Evolutionary conservation across 2,797 vertebrate species (phyloP).

Genomic region (Cyclopterus lumpus): DNA sequence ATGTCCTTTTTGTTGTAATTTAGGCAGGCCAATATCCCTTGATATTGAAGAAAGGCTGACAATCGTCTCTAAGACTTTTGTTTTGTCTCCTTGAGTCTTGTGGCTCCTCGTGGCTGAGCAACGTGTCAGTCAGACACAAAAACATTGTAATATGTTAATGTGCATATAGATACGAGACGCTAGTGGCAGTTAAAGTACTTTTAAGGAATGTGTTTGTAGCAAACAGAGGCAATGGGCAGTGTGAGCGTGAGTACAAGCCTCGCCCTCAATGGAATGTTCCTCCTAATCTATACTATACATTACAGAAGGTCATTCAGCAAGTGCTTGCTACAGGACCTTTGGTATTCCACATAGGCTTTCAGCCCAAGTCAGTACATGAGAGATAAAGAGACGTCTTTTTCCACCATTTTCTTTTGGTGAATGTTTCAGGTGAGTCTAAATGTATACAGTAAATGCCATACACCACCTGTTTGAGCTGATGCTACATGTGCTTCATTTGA

Average conservation of each 20-base stretch:
- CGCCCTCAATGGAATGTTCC: conserved; percentile 45
- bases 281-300: conserved; percentile 53
- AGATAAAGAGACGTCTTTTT: conserved; percentile 67
- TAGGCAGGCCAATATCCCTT: conserved; percentile 39
- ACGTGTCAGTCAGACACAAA: conserved; percentile 43
- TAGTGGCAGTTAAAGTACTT: conserved; percentile 69
- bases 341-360: conserved; percentile 52
- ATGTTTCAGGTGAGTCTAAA: conserved; percentile 42
- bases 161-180: conserved; percentile 54
- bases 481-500: conserved; percentile 80
- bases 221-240: conserved; percentile 41
- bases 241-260: conserved; percentile 39
- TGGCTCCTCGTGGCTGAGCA: conserved; percentile 50
- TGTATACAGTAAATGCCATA: conserved; percentile 13
- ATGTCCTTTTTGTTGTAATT: conserved; percentile 42
- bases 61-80: conserved; percentile 29
- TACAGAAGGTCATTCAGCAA: conserved; percentile 71
- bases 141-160: conserved; percentile 40
- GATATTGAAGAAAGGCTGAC: conserved; percentile 34
- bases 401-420: conserved; percentile 31
- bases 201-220: conserved; percentile 51
- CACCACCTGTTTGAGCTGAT: conserved; percentile 54
- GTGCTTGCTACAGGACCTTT: conserved; percentile 74
- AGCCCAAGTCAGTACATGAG: conserved; percentile 70
- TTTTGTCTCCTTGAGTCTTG: conserved; percentile 51